Evolutionary conservation across 1,140 invertebrate species (phyloP).

Genomic region (Lucilia cuprina): DNA sequence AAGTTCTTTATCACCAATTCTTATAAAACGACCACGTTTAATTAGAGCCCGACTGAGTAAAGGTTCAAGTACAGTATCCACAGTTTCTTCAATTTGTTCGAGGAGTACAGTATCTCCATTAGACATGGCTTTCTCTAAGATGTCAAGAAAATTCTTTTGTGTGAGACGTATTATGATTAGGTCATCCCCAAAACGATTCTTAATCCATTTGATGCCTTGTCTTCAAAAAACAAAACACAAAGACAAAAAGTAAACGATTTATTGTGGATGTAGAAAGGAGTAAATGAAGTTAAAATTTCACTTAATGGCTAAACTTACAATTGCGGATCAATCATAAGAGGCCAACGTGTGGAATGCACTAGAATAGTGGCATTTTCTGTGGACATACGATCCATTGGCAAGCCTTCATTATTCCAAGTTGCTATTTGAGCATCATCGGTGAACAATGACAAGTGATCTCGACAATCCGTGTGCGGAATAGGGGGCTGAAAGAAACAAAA

Average conservation of each 20-base stretch:
- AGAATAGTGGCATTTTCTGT: conserved; percentile 95
- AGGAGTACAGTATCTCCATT: conserved; percentile 81
- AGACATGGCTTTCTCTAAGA: conserved; percentile 81
- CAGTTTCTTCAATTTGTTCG: conserved; percentile 88
- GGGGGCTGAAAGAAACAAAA: conserved; percentile 64
- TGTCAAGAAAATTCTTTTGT: conserved; percentile 84
- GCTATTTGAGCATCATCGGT: conserved; percentile 93
- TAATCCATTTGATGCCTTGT: conserved; percentile 96
- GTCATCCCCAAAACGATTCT: conserved; percentile 77
- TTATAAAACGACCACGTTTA: conserved; percentile 77
- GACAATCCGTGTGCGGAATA: conserved; percentile 80
- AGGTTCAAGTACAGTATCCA: conserved; percentile 92
- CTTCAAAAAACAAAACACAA: conserved; percentile 52
- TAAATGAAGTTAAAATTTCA: neutral
- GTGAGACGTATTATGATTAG: conserved; percentile 80
- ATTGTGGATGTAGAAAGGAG: neutral
- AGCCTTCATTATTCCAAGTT: conserved; percentile 92
- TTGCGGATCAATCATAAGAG: conserved; percentile 94
- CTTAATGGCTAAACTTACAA: conserved; percentile 54
- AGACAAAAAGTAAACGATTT: too few relatives aligned
- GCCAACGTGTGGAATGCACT: conserved; percentile 89
- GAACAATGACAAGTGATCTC: conserved; percentile 83
- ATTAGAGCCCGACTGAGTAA: conserved; percentile 87
- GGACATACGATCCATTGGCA: conserved; percentile 93
- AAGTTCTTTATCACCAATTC: conserved; percentile 91